Evolutionary conservation across 2,797 vertebrate genomes (phyloP), one percentile per base, ranked within the genome.

Genomic region (Coilia nasus): DNA sequence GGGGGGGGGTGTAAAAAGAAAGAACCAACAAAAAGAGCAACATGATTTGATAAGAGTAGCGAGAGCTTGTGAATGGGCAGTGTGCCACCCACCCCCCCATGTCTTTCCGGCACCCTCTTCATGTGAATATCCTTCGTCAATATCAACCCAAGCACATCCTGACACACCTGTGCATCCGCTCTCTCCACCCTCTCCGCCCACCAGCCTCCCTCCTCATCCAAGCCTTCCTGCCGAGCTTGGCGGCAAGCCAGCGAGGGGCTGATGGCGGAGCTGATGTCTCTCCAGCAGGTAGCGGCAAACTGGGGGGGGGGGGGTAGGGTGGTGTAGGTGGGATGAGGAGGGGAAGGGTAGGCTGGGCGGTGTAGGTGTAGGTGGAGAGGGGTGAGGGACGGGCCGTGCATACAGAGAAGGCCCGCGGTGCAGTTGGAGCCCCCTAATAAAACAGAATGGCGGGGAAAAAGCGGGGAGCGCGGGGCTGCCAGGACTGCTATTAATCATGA

Each of bases 401-500:
- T 93, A 91, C 90, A 90, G 88, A 94, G 87, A 60, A 85, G 88
- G 88, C 81, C 84, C 78, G 85, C 71, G 5, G 71, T 78, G 17
- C 71, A 3, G 35, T 67, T 9, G 15, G 31, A 78, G 35, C 31
- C 50, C 9, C 25, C 85, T 86, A 88, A 87, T 93, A 92, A 92
- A 89, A 82, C 85, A 81, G 85, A 89, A 89, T 87, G 62, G 62
- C 10, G 25, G 60, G 60, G 25, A 64, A 64, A 64, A 64, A 64
- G 25, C n/a, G 64, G 23, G 71, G 31, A 7, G 35, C 71, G 31
- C 71, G 3, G 41, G 44, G 31, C 71, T 78, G 71, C 71, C 71
- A 78, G 71, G 31, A 7, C 71, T 19, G 83, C 82, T 35, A 94
- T 94, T 91, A 92, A 94, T 95, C 93, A 93, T 89, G 85, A 85